These are phyloP conservation scores for Pyralis farinalis DNA, from an alignment of 2,888 invertebrate genomes.

Conservation along the genomic window DNA sequence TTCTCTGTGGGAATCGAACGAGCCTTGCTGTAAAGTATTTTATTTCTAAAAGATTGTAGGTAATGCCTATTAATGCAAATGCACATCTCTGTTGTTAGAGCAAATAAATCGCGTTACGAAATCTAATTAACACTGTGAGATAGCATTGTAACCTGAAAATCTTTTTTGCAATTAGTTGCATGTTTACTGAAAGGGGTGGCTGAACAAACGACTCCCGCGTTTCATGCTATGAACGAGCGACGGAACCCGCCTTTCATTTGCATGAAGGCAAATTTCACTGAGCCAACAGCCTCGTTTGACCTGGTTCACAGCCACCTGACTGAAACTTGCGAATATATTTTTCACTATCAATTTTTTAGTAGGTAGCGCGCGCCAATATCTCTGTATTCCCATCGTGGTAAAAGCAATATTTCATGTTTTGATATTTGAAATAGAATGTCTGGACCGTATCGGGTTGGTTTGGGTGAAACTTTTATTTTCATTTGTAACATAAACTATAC, in stretches of 20 bases:
- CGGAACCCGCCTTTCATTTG: constrained; percentile 30
- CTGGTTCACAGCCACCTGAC: neutral
- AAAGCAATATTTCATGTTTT: neutral
- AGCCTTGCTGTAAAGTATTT: too few relatives aligned
- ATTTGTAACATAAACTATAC: too few relatives aligned
- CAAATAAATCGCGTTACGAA: neutral
- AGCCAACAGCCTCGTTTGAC: constrained; percentile 10
- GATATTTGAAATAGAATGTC: neutral
- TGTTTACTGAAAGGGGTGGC: constrained; percentile 29
- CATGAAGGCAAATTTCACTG: constrained; percentile 34
- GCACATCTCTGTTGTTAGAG: too few relatives aligned
- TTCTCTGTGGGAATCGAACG: too few relatives aligned
- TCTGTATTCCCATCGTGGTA: neutral
- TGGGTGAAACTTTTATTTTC: too few relatives aligned
- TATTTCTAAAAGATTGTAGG: too few relatives aligned
- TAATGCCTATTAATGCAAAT: too few relatives aligned
- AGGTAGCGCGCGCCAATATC: neutral
- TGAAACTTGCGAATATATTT: constrained; percentile 3
- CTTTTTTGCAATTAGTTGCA: constrained; percentile 35
- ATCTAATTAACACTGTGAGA: neutral
- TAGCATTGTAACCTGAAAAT: constrained; percentile 15
- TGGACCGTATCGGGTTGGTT: too few relatives aligned
- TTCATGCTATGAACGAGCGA: constrained; percentile 36
- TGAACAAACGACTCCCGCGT: constrained; percentile 17
- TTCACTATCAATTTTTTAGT: neutral